These are phyloP conservation scores for Pyralis farinalis DNA, from an alignment of 2,888 invertebrate genomes.

Conservation along the genomic window DNA sequence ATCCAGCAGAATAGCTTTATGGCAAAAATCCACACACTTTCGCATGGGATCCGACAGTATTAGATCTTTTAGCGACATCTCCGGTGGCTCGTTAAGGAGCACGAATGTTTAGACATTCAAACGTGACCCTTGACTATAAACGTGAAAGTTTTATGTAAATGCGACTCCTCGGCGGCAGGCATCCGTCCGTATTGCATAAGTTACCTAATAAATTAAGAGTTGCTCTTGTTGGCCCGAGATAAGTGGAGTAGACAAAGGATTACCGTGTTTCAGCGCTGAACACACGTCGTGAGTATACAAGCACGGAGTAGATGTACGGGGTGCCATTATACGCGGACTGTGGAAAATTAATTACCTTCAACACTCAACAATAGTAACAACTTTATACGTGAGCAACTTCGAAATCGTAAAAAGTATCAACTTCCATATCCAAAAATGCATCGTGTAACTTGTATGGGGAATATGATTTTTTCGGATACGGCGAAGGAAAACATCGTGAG, in stretches of 20 bases:
- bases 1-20: conserved; percentile 4
- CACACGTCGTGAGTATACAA: conserved; percentile 5
- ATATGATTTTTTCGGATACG: too few relatives aligned
- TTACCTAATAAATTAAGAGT: conserved; percentile 56
- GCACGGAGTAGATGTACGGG: too few relatives aligned
- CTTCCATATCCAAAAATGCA: too few relatives aligned
- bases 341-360: too few relatives aligned
- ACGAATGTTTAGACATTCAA: conserved; percentile 36
- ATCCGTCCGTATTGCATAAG: conserved; percentile 43
- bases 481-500: too few relatives aligned
- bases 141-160: conserved; percentile 59
- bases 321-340: too few relatives aligned
- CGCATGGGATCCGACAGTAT: conserved; percentile 32
- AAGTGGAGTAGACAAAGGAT: conserved; percentile 52
- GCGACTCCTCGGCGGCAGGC: conserved; percentile 33
- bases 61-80: conserved; percentile 31
- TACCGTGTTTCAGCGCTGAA: conserved; percentile 37
- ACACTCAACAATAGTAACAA: too few relatives aligned
- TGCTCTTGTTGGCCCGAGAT: conserved; percentile 40
- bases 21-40: conserved; percentile 14
- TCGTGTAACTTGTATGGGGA: too few relatives aligned
- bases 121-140: conserved; percentile 43
- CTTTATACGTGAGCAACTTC: too few relatives aligned
- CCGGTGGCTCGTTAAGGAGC: conserved; percentile 29
- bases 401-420: too few relatives aligned